Evolutionary conservation across 1,140 invertebrate species (phyloP).

Genomic region (Carcinoscorpius rotundicauda): DNA sequence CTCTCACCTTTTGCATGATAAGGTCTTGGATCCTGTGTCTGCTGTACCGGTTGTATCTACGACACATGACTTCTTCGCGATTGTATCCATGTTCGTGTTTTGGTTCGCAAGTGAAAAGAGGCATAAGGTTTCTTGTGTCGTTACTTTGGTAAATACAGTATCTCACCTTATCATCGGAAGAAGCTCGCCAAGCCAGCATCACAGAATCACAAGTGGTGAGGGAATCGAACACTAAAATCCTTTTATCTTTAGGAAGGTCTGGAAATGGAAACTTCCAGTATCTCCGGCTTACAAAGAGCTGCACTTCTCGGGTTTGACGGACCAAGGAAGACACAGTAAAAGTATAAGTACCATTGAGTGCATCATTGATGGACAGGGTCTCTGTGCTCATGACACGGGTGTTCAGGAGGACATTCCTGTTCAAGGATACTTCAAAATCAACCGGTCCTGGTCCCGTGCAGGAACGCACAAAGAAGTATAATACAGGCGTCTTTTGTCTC

Average conservation of each 20-base stretch:
- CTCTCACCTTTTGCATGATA: constrained; percentile 27
- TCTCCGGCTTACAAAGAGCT: constrained; percentile 19
- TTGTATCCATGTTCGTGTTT: background rate
- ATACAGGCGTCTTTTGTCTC: background rate
- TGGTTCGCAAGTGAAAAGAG: constrained; percentile 9
- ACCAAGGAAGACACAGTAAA: constrained; percentile 24
- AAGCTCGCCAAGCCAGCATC: constrained; percentile 29
- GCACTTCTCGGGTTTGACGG: constrained; percentile 7
- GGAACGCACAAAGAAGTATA: constrained; percentile 3
- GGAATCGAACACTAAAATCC: constrained; percentile 24
- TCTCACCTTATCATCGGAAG: constrained; percentile 26
- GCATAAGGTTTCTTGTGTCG: background rate
- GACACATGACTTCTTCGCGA: constrained; percentile 25
- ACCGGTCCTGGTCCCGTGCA: constrained; percentile 22
- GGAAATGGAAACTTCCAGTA: constrained; percentile 25
- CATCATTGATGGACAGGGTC: constrained; percentile 22
- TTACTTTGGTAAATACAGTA: constrained; percentile 30
- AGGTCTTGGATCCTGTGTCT: constrained; percentile 20
- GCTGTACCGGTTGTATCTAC: constrained; percentile 23
- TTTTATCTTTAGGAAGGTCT: constrained; percentile 24
- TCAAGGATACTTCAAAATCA: constrained; percentile 16
- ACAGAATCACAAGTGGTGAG: constrained; percentile 27
- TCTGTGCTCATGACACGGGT: constrained; percentile 21
- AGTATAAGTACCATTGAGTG: constrained; percentile 22
- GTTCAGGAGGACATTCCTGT: constrained; percentile 17